These are phyloP conservation scores for Pseudonaja textilis DNA, from an alignment of 2,113 vertebrate genomes.

Conservation along the genomic window DNA sequence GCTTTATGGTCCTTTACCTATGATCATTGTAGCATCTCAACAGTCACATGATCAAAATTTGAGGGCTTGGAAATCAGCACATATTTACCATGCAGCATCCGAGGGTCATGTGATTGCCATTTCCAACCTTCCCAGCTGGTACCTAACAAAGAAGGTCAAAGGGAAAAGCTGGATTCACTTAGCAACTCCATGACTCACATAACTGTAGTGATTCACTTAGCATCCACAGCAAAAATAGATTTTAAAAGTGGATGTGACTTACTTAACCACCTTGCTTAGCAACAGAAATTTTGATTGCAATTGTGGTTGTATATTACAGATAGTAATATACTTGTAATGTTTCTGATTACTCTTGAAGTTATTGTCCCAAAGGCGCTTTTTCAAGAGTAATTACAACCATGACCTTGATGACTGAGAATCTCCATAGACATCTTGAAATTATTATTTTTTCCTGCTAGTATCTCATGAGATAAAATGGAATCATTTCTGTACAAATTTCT, in stretches of 20 bases:
- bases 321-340: background rate
- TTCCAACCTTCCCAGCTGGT: background rate
- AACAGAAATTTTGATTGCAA: background rate
- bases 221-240: background rate
- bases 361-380: background rate
- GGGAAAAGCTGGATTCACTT: background rate
- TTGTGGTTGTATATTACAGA: background rate
- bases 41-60: background rate
- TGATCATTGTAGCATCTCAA: background rate
- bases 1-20: background rate
- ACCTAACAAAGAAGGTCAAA: too few relatives aligned
- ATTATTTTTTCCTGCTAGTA: background rate
- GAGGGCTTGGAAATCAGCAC: background rate
- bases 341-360: background rate
- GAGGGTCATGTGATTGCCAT: background rate
- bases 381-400: too few relatives aligned
- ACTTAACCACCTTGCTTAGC: background rate
- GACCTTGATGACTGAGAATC: too few relatives aligned
- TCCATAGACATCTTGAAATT: background rate
- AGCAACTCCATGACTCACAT: background rate
- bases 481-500: background rate
- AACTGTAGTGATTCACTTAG: background rate
- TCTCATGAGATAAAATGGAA: background rate
- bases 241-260: background rate
- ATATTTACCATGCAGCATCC: background rate